These are phyloP conservation scores for Candoia aspera DNA, from an alignment of 2,113 vertebrate genomes.

Conservation along the genomic window DNA sequence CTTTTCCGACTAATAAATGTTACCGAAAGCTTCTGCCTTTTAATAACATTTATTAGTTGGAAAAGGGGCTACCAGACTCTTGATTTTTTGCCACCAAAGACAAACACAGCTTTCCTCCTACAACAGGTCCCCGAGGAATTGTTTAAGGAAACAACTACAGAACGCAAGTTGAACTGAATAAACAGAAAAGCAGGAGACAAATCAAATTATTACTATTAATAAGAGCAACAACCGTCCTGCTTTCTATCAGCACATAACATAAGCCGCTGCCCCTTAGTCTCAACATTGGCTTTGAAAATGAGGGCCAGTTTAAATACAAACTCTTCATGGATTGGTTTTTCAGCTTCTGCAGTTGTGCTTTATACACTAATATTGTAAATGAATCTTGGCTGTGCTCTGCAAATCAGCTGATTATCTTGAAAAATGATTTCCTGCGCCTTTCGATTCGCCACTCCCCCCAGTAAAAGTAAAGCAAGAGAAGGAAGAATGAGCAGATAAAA, in stretches of 20 bases:
- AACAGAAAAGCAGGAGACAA: neutral
- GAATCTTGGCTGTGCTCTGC: neutral
- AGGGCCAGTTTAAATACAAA: neutral
- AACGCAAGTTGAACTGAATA: neutral
- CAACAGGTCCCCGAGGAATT: neutral
- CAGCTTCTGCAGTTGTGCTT: neutral
- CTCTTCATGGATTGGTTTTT: neutral
- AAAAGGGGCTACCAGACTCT: neutral
- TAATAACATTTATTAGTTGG: neutral
- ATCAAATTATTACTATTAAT: neutral
- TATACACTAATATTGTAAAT: neutral
- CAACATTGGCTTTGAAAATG: neutral
- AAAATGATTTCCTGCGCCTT: neutral
- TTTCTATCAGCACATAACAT: neutral
- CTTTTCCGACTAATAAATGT: neutral
- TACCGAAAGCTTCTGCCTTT: neutral
- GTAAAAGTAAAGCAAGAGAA: neutral
- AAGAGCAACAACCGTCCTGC: neutral
- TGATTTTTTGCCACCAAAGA: neutral
- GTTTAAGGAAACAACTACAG: neutral
- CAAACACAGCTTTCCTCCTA: neutral
- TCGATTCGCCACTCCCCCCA: neutral
- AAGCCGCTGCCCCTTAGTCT: neutral
- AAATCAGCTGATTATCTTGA: neutral
- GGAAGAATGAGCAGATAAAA: neutral